Evolutionary conservation across 2,888 invertebrate species (phyloP).

Genomic region (Trileptium ribeirensis): DNA sequence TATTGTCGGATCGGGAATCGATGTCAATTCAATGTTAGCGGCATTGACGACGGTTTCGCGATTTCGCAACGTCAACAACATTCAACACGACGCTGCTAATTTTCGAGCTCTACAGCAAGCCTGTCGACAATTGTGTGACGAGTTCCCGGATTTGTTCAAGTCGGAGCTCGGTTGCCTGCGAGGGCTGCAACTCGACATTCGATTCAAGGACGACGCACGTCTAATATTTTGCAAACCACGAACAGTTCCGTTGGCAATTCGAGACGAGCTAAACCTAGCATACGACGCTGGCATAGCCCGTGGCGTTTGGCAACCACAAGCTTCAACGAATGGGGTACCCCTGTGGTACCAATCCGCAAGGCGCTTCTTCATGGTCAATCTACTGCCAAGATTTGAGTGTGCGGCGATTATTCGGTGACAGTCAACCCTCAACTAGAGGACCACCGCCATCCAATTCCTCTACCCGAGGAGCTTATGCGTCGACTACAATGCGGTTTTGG

Average conservation of each 20-base stretch:
- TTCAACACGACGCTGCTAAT: neutral
- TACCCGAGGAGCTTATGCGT: neutral
- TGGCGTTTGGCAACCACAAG: slow-evolving; percentile 3
- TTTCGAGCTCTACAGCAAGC: neutral
- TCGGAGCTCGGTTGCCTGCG: neutral
- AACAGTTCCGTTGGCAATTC: neutral
- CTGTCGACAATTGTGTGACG: neutral
- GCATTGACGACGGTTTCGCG: neutral
- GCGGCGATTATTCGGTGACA: slow-evolving; percentile 7
- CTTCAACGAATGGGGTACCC: slow-evolving; percentile 2
- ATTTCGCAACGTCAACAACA: neutral
- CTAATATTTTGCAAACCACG: neutral
- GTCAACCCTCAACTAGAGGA: slow-evolving; percentile 5
- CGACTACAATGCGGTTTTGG: slow-evolving; percentile 9
- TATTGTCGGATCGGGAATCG: neutral
- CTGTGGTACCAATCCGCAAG: slow-evolving; percentile 5
- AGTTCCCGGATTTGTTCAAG: neutral
- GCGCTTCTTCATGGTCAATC: neutral
- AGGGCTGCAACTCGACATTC: slow-evolving; percentile 11
- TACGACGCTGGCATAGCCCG: no score
- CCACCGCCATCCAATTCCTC: neutral
- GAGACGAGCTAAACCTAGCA: neutral
- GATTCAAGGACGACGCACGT: slow-evolving; percentile 8
- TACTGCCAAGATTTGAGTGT: neutral
- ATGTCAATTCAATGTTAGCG: neutral